Evolutionary conservation across 2,797 vertebrate species (phyloP).

Genomic region (Anas bernieri): DNA sequence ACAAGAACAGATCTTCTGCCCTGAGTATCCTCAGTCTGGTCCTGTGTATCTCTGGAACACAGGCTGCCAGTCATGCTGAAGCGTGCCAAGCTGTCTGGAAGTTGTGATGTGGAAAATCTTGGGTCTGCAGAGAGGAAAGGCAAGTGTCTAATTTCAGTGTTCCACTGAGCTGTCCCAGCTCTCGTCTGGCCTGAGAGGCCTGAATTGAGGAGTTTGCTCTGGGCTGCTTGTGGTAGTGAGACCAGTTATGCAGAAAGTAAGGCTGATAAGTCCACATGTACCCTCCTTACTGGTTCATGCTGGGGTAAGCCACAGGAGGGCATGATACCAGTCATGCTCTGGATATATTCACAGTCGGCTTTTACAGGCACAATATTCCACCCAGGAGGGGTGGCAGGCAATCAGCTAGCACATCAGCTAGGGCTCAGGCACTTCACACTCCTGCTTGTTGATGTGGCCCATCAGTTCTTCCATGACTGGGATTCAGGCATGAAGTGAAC

Average conservation of each 20-base stretch:
- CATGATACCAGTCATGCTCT: neutral
- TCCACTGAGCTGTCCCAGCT: neutral
- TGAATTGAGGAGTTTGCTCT: neutral
- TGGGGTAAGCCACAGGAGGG: neutral
- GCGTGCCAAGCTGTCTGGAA: neutral
- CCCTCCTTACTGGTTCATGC: neutral
- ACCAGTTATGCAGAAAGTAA: neutral
- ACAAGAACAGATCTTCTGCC: neutral
- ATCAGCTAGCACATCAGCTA: rapidly evolving
- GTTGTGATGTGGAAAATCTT: neutral
- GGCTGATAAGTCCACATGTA: neutral
- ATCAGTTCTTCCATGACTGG: neutral
- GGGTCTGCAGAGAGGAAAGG: neutral
- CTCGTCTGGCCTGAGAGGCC: neutral
- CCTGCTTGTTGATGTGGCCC: neutral
- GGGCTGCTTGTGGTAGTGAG: neutral
- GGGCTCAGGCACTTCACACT: neutral
- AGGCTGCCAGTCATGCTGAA: neutral
- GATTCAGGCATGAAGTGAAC: neutral
- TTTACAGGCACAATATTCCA: neutral
- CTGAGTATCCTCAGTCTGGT: neutral
- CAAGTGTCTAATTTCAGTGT: neutral
- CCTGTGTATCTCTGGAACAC: neutral
- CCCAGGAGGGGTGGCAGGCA: neutral
- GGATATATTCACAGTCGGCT: neutral